Evolutionary conservation across 2,888 invertebrate species (phyloP), one percentile per base, ranked within the genome.

Genomic region (Branchipolynoe longqiensis): DNA sequence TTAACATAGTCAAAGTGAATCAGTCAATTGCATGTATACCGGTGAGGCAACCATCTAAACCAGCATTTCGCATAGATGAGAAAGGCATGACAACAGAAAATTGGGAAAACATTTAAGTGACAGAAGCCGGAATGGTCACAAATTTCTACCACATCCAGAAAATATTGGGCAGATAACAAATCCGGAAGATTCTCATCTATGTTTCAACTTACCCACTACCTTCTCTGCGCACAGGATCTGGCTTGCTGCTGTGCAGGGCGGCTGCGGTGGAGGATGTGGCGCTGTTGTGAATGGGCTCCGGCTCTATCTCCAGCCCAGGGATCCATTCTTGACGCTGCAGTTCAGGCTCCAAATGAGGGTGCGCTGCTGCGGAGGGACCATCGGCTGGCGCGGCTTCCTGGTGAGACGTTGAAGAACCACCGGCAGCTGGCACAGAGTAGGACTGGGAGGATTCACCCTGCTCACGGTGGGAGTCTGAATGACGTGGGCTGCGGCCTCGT

Each of bases 251-350:
- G 62, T 62, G 62, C 14, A n/a, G 33, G 73, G 41, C 14, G 1
- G 73, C 8, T 1, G 73, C 31, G 31, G 64, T 33, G 1, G 28
- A 28, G 3, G 64, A 64, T 1, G 64, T 64, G 64, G 28, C 73
- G 12, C 48, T 2, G 22, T 3, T 31, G 6, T 78, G 41, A 4
- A 48, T 25, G 28, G 78, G 78, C 28, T 41, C 78, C 1, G 78
- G 78, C 38, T 69, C 38, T 22, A 78, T 2, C 48, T 78, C 78
- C 28, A 78, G 31, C 0, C 78, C 78, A 1, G 78, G 78, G 78
- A 78, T 78, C 78, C 78, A 78, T 22, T 78, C 78, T 31, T 41
- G 25, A 12, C 78, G 41, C 3, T 6, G 78, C 4, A 25, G 25
- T 25, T 78, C 78, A 1, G 41, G 69, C 36, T 69, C 69, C 2